A percentile compares a stretch with the other conserved stretches of the same genome.
Conservation (phyloP, 2,113 vertebrate genomes). For the Cygnus buccinator region DNA sequence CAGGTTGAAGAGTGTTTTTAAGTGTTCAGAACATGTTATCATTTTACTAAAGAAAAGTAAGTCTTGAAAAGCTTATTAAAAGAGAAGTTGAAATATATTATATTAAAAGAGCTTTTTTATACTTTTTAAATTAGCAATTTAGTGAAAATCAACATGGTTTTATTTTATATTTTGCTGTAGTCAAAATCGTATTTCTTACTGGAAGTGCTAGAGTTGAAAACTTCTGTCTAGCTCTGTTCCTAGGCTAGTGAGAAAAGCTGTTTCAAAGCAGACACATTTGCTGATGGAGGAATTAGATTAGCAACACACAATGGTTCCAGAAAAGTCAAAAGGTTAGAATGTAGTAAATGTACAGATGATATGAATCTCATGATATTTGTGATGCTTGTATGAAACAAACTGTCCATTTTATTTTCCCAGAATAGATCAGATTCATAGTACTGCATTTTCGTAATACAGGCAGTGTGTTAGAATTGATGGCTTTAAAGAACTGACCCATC, state of each 20-base stretch:
- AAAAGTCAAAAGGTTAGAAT: not conserved
- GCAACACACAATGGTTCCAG: not conserved
- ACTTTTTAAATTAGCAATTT: not conserved
- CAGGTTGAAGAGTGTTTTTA: not conserved
- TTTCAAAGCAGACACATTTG: not conserved
- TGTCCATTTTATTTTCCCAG: not conserved
- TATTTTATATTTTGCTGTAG: not conserved
- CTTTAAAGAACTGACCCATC: not conserved
- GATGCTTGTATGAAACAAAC: not conserved
- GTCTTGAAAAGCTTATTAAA: not conserved
- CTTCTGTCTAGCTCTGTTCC: not conserved
- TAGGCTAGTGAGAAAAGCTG: accelerated
- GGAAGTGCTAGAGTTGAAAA: not conserved
- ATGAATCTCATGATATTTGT: not conserved
- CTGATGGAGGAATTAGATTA: not conserved
- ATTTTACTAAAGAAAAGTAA: not conserved
- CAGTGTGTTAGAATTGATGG: not conserved
- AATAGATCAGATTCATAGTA: not conserved
- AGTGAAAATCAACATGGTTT: not conserved
- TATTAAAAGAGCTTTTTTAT: not conserved
- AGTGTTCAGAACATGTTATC: not conserved
- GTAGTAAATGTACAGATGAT: not conserved
- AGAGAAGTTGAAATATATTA: not conserved
- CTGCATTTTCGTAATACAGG: not conserved
- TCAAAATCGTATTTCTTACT: not conserved